These are phyloP conservation scores for Osmoderma eremita DNA, from an alignment of 2,888 invertebrate species.

Conservation along the genomic window DNA sequence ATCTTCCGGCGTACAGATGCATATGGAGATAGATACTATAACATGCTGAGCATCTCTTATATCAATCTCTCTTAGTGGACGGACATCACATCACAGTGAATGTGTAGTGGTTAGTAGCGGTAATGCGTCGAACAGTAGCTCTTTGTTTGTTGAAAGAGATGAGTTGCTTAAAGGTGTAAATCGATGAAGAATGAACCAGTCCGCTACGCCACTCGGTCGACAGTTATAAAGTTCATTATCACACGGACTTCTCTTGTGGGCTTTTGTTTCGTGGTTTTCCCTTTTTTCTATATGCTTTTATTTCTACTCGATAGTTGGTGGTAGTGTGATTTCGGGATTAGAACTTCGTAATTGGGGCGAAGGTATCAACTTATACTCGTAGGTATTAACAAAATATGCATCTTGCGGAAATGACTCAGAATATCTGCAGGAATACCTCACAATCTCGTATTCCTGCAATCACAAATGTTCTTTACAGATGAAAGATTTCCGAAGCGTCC, in stretches of 20 bases:
- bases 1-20: too few relatives aligned
- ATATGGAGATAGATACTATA: too few relatives aligned
- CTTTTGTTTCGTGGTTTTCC: constrained; percentile 9
- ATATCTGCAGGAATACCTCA: too few relatives aligned
- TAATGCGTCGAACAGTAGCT: constrained; percentile 53
- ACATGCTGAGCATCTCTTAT: neutral
- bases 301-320: neutral
- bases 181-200: constrained; percentile 39
- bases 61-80: constrained; percentile 14
- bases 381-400: too few relatives aligned
- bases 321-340: too few relatives aligned
- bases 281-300: neutral
- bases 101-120: constrained; percentile 45
- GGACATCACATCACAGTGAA: neutral
- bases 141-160: constrained; percentile 53
- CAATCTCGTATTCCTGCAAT: too few relatives aligned
- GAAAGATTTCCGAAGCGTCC: too few relatives aligned
- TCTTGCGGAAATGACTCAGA: too few relatives aligned
- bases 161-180: constrained; percentile 47
- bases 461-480: too few relatives aligned
- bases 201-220: constrained; percentile 34
- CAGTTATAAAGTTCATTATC: constrained; percentile 44
- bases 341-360: too few relatives aligned
- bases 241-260: constrained; percentile 1
- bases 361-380: too few relatives aligned